phyloP scores from a whole-genome alignment of 2,113 vertebrate species.

The Paramormyrops kingsleyae region DNA sequence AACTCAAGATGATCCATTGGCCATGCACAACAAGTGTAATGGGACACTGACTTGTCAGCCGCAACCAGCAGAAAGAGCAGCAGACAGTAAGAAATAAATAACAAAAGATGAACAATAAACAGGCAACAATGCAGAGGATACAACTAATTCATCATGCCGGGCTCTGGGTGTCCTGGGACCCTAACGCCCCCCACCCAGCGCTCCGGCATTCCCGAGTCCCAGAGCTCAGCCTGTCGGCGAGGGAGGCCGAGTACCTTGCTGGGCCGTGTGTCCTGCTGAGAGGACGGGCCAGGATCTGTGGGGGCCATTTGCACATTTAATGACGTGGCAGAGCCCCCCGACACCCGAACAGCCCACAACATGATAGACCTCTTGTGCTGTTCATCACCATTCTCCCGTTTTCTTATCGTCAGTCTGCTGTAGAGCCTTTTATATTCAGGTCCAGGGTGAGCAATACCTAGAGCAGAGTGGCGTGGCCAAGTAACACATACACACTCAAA shows the following conservation, averaged over 20 bases:
- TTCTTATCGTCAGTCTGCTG: neutral
- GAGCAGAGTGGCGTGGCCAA: neutral
- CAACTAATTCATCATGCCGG: neutral
- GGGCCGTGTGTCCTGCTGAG: neutral
- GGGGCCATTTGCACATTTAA: neutral
- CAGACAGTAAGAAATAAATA: neutral
- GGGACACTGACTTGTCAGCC: neutral
- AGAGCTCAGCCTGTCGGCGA: neutral
- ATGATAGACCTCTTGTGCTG: neutral
- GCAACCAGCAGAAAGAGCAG: neutral
- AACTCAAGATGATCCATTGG: neutral
- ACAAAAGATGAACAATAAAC: neutral
- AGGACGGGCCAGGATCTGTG: neutral
- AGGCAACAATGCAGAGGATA: neutral
- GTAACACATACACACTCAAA: neutral
- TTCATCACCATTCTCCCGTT: neutral
- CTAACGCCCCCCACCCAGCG: neutral
- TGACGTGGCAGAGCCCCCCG: neutral
- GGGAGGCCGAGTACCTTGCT: neutral
- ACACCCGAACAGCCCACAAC: neutral
- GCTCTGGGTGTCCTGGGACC: neutral
- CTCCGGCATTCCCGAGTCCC: neutral
- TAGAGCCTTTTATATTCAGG: neutral
- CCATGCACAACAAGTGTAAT: neutral
- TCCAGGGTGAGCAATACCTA: neutral